Percentiles rank a stretch among this genome's conserved stretches.
Evolutionary conservation across 1,140 invertebrate species (phyloP).

Genomic region (Leguminivora glycinivorella): DNA sequence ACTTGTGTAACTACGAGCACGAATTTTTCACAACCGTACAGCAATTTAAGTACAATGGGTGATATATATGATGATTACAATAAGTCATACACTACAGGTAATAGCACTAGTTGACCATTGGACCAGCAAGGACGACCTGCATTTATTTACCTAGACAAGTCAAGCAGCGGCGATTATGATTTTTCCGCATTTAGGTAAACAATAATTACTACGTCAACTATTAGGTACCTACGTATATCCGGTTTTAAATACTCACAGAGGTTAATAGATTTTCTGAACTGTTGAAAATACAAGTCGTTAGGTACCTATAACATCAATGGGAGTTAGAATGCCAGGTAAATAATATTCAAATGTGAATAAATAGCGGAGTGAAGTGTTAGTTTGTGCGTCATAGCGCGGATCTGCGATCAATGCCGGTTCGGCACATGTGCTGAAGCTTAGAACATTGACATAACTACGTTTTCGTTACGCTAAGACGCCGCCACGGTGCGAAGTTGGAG

Average conservation of each 20-base stretch:
- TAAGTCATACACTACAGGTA: not conserved
- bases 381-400: slow-evolving; percentile 17
- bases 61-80: slow-evolving; percentile 6
- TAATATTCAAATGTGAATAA: slow-evolving; percentile 15
- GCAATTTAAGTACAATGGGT: not conserved
- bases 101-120: slow-evolving; percentile 19
- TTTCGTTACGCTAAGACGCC: slow-evolving; percentile 22
- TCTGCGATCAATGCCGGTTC: not conserved
- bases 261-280: not conserved
- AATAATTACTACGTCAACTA: not conserved
- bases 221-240: not conserved
- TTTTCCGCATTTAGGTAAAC: slow-evolving; percentile 16
- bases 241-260: not conserved
- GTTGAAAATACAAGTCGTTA: not conserved
- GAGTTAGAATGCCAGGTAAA: slow-evolving; percentile 11
- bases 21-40: not conserved
- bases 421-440: not conserved
- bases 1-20: not conserved
- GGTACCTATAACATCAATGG: not conserved
- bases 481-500: slow-evolving; percentile 26
- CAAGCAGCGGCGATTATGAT: slow-evolving; percentile 7
- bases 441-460: slow-evolving; percentile 31
- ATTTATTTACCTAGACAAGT: slow-evolving; percentile 17
- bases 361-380: not conserved
- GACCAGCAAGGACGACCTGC: slow-evolving; percentile 11